Conservation (phyloP, 2,888 invertebrate species). For the Nomada ferruginata region DNA sequence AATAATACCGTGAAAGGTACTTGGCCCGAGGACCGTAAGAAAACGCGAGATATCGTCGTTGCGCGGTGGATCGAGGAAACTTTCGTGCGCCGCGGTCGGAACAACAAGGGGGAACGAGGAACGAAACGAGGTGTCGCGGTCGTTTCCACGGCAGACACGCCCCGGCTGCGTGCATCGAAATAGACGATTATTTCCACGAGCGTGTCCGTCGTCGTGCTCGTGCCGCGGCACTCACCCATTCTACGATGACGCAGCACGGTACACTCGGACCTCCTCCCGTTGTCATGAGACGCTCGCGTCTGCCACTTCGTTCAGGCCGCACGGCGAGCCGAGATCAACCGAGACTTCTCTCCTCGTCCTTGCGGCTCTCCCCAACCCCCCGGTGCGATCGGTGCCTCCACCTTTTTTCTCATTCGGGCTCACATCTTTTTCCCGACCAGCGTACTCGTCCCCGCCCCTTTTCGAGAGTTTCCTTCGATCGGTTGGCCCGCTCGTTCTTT, state of each 20-base stretch:
- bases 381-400: constrained; percentile 21
- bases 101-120: background rate
- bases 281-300: constrained; percentile 59
- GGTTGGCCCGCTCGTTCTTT: background rate
- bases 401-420: constrained; percentile 1
- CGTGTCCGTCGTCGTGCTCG: background rate
- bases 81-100: background rate
- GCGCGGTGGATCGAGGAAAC: too few relatives aligned
- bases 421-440: constrained; percentile 37
- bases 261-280: constrained; percentile 44
- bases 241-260: constrained; percentile 58
- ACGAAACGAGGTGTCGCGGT: constrained; percentile 20
- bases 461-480: too few relatives aligned
- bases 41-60: too few relatives aligned
- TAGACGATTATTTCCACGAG: constrained; percentile 46
- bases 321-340: constrained; percentile 18
- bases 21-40: too few relatives aligned
- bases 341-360: constrained; percentile 20
- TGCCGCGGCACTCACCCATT: constrained; percentile 66
- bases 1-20: too few relatives aligned
- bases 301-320: constrained; percentile 41
- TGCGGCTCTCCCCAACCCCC: constrained; percentile 40
- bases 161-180: constrained; percentile 57
- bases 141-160: constrained; percentile 61
- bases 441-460: background rate